These are phyloP conservation scores for Bambusicola thoracicus DNA, from an alignment of 2,113 vertebrate species.

Conservation along the genomic window DNA sequence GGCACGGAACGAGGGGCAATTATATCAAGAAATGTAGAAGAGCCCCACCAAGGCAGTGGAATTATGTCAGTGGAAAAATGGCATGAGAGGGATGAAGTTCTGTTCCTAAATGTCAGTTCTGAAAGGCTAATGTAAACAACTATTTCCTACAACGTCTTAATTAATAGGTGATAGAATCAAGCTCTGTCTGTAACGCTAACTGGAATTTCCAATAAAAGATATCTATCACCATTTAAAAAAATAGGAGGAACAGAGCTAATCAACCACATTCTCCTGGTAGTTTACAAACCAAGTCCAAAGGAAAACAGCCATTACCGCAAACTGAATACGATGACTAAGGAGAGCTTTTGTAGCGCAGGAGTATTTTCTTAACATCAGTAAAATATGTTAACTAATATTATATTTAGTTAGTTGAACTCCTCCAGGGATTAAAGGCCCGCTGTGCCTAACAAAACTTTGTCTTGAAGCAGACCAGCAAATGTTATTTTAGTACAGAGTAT, in stretches of 20 bases:
- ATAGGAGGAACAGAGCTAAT: neutral
- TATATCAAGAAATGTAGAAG: neutral
- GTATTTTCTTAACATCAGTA: conserved; percentile 66
- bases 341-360: neutral
- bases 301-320: neutral
- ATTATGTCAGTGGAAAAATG: conserved; percentile 18
- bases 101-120: neutral
- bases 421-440: conserved; percentile 54
- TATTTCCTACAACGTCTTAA: neutral
- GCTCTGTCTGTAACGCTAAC: neutral
- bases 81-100: neutral
- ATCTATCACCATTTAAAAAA: conserved; percentile 33
- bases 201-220: conserved; percentile 28
- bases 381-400: conserved; percentile 73
- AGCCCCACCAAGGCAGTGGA: neutral
- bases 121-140: conserved; percentile 17
- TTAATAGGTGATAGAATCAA: conserved; percentile 25
- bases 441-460: conserved; percentile 71
- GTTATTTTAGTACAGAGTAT: conserved; percentile 65
- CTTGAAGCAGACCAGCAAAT: conserved; percentile 55
- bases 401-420: conserved; percentile 67
- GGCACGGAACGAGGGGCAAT: neutral
- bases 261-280: neutral
- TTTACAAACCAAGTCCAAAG: neutral
- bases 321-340: neutral